phyloP scores from a whole-genome alignment of 2,113 vertebrate genomes.

The Sus scrofa region DNA sequence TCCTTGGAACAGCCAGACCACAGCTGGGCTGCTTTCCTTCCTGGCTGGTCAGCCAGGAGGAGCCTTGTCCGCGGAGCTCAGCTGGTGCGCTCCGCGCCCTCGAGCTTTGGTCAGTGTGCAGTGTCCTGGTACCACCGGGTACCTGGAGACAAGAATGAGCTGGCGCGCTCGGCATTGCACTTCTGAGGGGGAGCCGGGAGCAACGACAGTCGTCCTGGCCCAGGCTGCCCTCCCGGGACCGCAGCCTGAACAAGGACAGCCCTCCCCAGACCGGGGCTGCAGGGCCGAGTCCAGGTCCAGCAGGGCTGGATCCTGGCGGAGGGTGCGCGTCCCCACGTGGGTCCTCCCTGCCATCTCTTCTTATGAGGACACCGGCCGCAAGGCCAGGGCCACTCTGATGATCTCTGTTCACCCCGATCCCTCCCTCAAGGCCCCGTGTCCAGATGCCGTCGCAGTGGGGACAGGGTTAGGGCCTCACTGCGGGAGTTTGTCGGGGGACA shows the following conservation, averaged over 20 bases:
- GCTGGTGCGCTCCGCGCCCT: not conserved
- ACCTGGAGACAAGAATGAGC: too few relatives aligned
- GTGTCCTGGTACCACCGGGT: too few relatives aligned
- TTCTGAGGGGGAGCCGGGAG: not conserved
- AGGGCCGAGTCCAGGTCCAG: not conserved
- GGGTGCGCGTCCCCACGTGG: not conserved
- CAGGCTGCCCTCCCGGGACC: rapidly evolving
- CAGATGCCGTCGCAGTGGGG: not conserved
- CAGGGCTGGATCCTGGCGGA: not conserved
- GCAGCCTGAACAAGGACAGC: not conserved
- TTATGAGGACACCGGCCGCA: not conserved
- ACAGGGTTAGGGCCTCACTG: not conserved
- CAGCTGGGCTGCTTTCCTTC: too few relatives aligned
- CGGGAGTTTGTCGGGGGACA: not conserved
- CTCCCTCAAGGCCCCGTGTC: not conserved
- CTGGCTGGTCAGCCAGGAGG: too few relatives aligned
- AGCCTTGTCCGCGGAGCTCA: not conserved
- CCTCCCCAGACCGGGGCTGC: too few relatives aligned
- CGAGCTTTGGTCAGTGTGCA: too few relatives aligned
- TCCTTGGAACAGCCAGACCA: not conserved
- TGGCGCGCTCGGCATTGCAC: too few relatives aligned
- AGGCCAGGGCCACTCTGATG: not conserved
- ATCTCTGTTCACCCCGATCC: too few relatives aligned
- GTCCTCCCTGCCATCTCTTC: not conserved
- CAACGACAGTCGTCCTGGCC: not conserved